Evolutionary conservation across 2,888 invertebrate genomes (phyloP), one percentile per base, ranked within the genome.

Genomic region (Erebia epiphron): DNA sequence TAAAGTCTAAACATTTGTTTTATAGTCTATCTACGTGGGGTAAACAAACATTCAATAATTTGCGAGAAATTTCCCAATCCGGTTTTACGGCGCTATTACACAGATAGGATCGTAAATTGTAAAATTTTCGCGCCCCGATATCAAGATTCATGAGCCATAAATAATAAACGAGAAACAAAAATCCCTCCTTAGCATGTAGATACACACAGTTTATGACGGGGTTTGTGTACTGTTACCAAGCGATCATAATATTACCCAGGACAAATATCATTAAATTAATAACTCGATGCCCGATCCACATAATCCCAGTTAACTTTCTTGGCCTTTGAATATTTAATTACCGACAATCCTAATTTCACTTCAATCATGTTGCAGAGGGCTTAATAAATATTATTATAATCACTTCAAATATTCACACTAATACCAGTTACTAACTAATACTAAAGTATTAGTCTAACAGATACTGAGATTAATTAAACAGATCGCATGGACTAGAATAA

Each of bases 131-230:
- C 64, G 63, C 66, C 62, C 50, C 68, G 71, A 68, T 71, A 71
- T 71, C 68, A 60, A 69, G 73, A 71, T 73, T 73, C 73, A 73
- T 71, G 73, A 68, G 58, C 67, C 73, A 71, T 73, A 73, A 71
- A 73, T 71, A 73, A 71, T 69, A 71, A 73, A 71, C 68, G 71
- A 66, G 71, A 58, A 69, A 73, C 68, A 73, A 73, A 56, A 73
- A 73, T 71, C 58, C 56, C 67, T 66, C 61, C 65, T 67, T 62
- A 58, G 56, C 67, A 56, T 14, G 56, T 67, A 70, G 35, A 7
- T 46, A 43, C 49, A 66, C 49, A 35, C 50, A 56, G 35, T 65
- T 60, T 50, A 35, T 64, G 14, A 10, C 14, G 58, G 62, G 5
- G 21, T 26, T 26, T 13, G 26, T 7, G 26, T 14, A 13, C 21